These are phyloP conservation scores for Drosophila melanogaster DNA, from an alignment of 1,140 invertebrate species.

Conservation along the genomic window DNA sequence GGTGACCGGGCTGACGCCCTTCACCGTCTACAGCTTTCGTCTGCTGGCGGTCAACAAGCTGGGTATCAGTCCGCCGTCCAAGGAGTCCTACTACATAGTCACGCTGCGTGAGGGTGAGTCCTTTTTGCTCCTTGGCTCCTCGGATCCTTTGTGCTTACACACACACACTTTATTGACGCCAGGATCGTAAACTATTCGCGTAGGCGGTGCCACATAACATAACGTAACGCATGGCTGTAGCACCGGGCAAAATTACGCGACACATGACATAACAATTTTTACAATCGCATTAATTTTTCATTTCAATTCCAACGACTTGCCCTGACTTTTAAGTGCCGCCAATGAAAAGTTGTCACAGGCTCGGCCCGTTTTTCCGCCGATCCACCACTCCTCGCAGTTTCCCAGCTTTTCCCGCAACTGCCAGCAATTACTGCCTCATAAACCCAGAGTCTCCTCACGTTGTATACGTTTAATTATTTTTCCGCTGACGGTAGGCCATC, in stretches of 20 bases:
- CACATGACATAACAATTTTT: slow-evolving; percentile 76
- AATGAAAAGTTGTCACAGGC: slow-evolving; percentile 59
- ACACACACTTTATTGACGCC: slow-evolving; percentile 53
- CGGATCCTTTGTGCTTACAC: background rate
- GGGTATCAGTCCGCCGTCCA: slow-evolving; percentile 89
- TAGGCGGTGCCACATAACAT: slow-evolving; percentile 48
- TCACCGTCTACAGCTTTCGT: slow-evolving; percentile 91
- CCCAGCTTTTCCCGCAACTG: slow-evolving; percentile 14
- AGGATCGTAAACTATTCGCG: slow-evolving; percentile 50
- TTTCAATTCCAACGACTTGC: slow-evolving; percentile 64
- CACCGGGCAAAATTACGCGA: slow-evolving; percentile 31
- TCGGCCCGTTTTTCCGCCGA: background rate
- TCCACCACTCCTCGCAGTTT: background rate
- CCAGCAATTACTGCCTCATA: slow-evolving; percentile 60
- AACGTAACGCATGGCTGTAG: background rate
- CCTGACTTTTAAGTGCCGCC: slow-evolving; percentile 66
- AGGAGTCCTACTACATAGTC: slow-evolving; percentile 91
- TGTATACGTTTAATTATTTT: slow-evolving; percentile 77
- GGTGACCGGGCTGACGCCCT: slow-evolving; percentile 88
- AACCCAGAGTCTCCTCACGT: slow-evolving; percentile 48
- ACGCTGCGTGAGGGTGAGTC: slow-evolving; percentile 90
- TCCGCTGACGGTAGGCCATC: slow-evolving; percentile 47
- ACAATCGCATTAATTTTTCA: slow-evolving; percentile 82
- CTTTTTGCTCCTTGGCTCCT: background rate
- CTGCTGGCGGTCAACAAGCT: slow-evolving; percentile 90